These are phyloP conservation scores for Harpalus rufipes DNA, from an alignment of 2,888 invertebrate species.

Conservation along the genomic window DNA sequence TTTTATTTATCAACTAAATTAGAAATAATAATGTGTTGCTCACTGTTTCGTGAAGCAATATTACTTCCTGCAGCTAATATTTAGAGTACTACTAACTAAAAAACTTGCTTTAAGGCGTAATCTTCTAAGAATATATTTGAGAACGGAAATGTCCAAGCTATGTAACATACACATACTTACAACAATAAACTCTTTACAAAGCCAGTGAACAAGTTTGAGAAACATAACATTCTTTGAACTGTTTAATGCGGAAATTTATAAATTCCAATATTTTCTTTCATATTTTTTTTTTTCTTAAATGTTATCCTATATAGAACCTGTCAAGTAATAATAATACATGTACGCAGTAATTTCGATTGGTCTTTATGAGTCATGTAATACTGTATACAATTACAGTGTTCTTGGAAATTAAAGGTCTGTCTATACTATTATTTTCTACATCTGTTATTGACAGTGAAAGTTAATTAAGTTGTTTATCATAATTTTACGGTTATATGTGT, in stretches of 20 bases:
- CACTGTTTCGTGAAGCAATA: background rate
- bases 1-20: background rate
- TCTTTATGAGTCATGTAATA: background rate
- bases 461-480: background rate
- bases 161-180: background rate
- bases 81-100: background rate
- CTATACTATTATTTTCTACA: background rate
- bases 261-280: background rate
- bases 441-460: background rate
- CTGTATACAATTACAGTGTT: background rate
- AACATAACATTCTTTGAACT: background rate
- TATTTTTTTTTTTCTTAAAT: too few relatives aligned
- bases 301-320: too few relatives aligned
- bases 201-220: background rate
- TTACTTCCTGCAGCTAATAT: background rate
- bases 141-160: background rate
- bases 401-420: background rate
- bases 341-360: too few relatives aligned
- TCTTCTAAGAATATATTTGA: conserved; percentile 2
- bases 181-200: background rate
- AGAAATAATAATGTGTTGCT: background rate
- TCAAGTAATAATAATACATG: too few relatives aligned
- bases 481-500: background rate
- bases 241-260: background rate
- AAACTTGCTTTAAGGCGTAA: background rate